Evolutionary conservation across 2,113 vertebrate genomes (phyloP).

Genomic region (Syrmaticus mikado): DNA sequence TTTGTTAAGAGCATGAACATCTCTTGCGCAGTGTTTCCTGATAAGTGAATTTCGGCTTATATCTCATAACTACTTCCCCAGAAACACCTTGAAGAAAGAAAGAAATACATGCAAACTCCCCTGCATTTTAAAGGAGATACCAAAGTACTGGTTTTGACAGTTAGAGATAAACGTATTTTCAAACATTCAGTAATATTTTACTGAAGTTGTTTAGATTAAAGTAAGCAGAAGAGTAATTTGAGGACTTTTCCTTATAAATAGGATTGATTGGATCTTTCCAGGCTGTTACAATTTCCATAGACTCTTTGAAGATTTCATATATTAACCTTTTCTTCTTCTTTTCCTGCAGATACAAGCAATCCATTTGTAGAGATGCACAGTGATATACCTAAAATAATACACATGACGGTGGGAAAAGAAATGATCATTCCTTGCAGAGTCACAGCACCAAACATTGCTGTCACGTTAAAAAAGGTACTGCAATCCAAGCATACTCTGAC

Average conservation of each 20-base stretch:
- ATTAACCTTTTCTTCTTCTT: not conserved
- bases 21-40: not conserved
- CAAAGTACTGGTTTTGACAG: not conserved
- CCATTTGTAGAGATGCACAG: constrained; percentile 88
- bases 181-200: not conserved
- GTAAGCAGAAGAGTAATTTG: not conserved
- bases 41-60: constrained; percentile 7
- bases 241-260: not conserved
- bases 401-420: constrained; percentile 83
- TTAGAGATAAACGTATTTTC: not conserved
- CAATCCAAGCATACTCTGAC: not conserved
- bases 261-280: not conserved
- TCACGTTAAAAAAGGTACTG: constrained; percentile 83
- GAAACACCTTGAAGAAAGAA: not conserved
- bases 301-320: not conserved
- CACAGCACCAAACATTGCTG: constrained; percentile 85
- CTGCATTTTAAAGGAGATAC: not conserved
- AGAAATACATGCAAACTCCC: not conserved
- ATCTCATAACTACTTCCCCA: not conserved
- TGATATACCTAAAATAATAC: constrained; percentile 82
- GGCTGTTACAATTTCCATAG: not conserved
- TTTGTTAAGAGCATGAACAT: not conserved
- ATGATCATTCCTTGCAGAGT: constrained; percentile 92
- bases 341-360: constrained; percentile 84
- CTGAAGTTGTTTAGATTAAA: not conserved